Evolutionary conservation across 2,888 invertebrate species (phyloP).

Genomic region (Lochmaea capreae): DNA sequence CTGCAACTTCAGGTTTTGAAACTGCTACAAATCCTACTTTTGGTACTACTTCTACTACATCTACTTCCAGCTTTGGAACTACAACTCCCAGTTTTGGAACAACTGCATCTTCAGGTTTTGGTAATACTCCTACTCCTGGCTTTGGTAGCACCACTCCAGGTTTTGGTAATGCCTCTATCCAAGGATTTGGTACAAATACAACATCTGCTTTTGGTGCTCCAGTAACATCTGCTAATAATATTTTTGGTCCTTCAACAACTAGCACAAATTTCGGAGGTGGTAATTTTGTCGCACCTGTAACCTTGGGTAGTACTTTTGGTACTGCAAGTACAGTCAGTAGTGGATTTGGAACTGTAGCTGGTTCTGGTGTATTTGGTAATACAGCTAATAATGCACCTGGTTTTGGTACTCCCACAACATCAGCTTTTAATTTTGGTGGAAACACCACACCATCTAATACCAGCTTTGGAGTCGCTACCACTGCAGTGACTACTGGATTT

Average conservation of each 20-base stretch:
- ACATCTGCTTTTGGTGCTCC: constrained; percentile 15
- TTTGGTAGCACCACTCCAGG: constrained; percentile 23
- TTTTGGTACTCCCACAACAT: background rate
- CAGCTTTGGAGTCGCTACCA: constrained; percentile 24
- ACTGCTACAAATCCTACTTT: constrained; percentile 22
- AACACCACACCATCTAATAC: constrained; percentile 17
- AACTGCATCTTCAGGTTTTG: constrained; percentile 15
- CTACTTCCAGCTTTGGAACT: constrained; percentile 36
- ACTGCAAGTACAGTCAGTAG: constrained; percentile 25
- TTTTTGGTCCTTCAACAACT: background rate
- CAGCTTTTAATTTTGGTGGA: background rate
- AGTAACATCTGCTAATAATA: background rate
- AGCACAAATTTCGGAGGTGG: background rate
- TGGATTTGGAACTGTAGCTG: constrained; percentile 32
- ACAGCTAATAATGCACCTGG: background rate
- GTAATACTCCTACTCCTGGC: constrained; percentile 8
- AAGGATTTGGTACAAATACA: constrained; percentile 20
- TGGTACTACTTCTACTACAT: constrained; percentile 16
- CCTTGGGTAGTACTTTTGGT: constrained; percentile 4
- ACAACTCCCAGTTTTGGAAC: constrained; percentile 18
- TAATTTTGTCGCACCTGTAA: background rate
- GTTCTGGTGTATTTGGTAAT: background rate
- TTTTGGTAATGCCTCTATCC: constrained; percentile 16
- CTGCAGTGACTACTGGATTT: background rate
- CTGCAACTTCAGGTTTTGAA: background rate